Evolutionary conservation across 2,888 invertebrate species (phyloP).

Genomic region (Dysmachus trigonus): DNA sequence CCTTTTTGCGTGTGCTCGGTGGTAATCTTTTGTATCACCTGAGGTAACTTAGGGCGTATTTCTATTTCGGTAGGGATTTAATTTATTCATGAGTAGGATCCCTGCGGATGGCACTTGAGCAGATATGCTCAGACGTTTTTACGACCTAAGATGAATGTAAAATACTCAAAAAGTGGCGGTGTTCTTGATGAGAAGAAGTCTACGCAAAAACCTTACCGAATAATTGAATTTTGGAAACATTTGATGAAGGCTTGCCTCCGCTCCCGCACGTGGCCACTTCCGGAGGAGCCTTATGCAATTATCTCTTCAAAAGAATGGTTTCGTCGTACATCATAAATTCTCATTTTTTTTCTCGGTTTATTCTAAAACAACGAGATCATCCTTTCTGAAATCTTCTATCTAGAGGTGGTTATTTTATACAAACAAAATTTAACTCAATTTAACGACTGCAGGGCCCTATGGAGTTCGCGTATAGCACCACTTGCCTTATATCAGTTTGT

Average conservation of each 20-base stretch:
- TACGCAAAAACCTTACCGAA: neutral
- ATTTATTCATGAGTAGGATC: constrained; percentile 19
- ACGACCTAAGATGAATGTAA: neutral
- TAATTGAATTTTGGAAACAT: neutral
- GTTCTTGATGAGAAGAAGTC: neutral
- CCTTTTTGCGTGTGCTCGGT: neutral
- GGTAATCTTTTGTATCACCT: constrained; percentile 11
- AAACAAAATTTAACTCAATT: neutral
- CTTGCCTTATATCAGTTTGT: neutral
- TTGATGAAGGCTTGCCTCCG: neutral
- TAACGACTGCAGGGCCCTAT: neutral
- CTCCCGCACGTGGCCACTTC: neutral
- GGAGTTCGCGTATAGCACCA: neutral
- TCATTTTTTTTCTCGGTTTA: neutral
- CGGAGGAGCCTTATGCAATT: neutral
- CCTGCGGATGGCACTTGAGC: constrained; percentile 9
- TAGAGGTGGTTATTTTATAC: neutral
- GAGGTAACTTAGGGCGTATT: constrained; percentile 1
- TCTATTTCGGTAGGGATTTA: constrained; percentile 16
- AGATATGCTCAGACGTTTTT: neutral
- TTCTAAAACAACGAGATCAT: neutral
- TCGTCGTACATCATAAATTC: neutral
- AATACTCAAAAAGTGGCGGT: neutral
- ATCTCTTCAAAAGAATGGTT: neutral
- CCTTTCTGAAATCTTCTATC: neutral